Base-by-base conservation (phyloP, 2,888 invertebrate species). In the Dynastes maya region DNA sequence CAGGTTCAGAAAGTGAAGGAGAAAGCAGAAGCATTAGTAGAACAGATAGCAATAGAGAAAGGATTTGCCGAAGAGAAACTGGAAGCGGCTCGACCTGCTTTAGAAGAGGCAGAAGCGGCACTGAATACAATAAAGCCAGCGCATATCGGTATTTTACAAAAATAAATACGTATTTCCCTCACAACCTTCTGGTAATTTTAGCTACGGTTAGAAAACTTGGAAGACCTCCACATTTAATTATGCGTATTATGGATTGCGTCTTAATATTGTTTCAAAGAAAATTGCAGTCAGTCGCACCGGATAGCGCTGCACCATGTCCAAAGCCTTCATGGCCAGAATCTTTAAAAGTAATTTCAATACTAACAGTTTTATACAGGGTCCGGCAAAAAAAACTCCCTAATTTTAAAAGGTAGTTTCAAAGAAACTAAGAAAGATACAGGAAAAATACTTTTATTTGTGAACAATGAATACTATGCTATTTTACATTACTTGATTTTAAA, bases 231-330 rank as follows among this genome's bases (percentile, higher is more conserved):
- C 98, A 98, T 90, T 90, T 98, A 9, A 98, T 98, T 85, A 96
- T 98, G 98, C 92, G 98, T 81, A 98, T 98, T 83, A 98, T 98
- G 98, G 98, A 98, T 88, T 97, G 97, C 87, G 98, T 98, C 0
- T 87, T 98, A 83, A 95, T 98, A 83, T 89, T 98, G 32, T 98
- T 98, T 87, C 97, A 98, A 90, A 92, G 97, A 80, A 95, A 94
- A 88, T 87, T 98, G 65, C 96, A 97, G 87, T 92, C 96, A 0
- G 92, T 96, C 4, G 93, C 94, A 83, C 91, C 94, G 3, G 98
- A 98, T 87, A 92, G 93, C 0, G 92, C 96, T 45, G 93, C 94
- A 0, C 93, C 94, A 0, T 97, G 96, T 86, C 95, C 97, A 0
- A 98, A 97, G 86, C 98, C 98, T 2, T 98, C 98, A 0, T 98